Evolutionary conservation across 2,797 vertebrate species (phyloP), one percentile per base, ranked within the genome.

Genomic region (Steatocranus sp.): DNA sequence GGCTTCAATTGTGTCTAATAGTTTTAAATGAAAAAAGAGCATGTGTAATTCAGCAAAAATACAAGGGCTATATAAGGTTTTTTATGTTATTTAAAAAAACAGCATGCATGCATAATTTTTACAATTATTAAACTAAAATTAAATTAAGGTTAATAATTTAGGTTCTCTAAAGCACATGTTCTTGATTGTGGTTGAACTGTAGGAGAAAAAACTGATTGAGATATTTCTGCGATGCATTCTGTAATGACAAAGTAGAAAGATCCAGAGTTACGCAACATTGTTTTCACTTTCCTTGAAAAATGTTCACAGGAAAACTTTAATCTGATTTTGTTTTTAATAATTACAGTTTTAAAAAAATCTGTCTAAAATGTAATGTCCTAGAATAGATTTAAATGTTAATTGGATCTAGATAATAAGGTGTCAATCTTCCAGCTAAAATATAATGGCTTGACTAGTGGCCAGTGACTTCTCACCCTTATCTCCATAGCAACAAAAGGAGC

Each of bases 401-500:
- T 73, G 48, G 18, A 76, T 12, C 8, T 43, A 48, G 38, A 70
- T 36, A 86, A 81, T 56, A 54, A 76, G 61, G 12, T 36, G 10
- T 58, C 51, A 27, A 34, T 78, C 30, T 25, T 51, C 86, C 79
- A 68, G 84, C 54, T 82, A 30, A 86, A 87, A 85, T 84, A 79
- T 38, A 30, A 66, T 54, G 63, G 68, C 36, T 87, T 85, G 83
- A 91, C 90, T 70, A 75, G 48, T 82, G 84, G 74, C 86, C 80
- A 79, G 58, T 92, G 89, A 93, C 91, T 93, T 94, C 76, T 92
- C 74, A 91, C 92, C 92, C 90, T 87, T 79, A 95, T 96, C 91
- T 92, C 93, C 94, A 96, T 95, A 93, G 87, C 81, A 88, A 95
- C 95, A 95, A 95, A 90, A 78, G 84, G n/a, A 82, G 61, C 53